Evolutionary conservation across 1,140 invertebrate species (phyloP), one percentile per base, ranked within the genome.

Genomic region (Tetranychus cinnabarinus): DNA sequence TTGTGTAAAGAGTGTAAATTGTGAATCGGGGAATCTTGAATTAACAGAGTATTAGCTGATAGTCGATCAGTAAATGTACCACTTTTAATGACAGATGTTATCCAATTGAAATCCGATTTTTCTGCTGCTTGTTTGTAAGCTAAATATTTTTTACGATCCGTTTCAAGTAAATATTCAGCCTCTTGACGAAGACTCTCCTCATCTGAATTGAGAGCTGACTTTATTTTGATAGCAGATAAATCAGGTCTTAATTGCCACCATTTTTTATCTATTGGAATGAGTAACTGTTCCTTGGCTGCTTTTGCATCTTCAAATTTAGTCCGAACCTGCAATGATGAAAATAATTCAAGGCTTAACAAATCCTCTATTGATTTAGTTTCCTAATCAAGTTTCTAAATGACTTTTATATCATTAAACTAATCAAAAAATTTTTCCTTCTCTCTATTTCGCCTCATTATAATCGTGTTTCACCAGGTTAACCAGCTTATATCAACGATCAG

Each of bases 31-130:
- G 83, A 84, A 67, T 91, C 82, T 76, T 92, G 83, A 61, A 92
- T 81, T 23, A 84, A 70, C 8, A 93, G 72, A 35, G 84, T 83
- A 55, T 81, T 79, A 2, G 88, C 88, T 37, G 88, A 88, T 54
- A 92, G 77, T 75, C 84, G 87, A 73, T 95, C 90, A 1, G 79
- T 78, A 1, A 81, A 77, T 7, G 88, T 89, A 55, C 88, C 88
- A 65, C 81, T 82, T 34, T 78, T 74, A 55, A 89, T 72, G 6
- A 90, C 80, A 23, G 83, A 88, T 65, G 81, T 80, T 61, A 88
- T 79, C 87, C 88, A 93, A 13, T 67, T 64, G 35, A 70, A 68
- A 62, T 78, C 73, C 7, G 47, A 23, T 45, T 48, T 59, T 23
- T 59, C 36, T 12, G 33, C 31, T 3, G 36, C 36, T 36, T 58